phyloP scores from a whole-genome alignment of 1,140 invertebrate genomes.

The Drosophila lacertosa region DNA sequence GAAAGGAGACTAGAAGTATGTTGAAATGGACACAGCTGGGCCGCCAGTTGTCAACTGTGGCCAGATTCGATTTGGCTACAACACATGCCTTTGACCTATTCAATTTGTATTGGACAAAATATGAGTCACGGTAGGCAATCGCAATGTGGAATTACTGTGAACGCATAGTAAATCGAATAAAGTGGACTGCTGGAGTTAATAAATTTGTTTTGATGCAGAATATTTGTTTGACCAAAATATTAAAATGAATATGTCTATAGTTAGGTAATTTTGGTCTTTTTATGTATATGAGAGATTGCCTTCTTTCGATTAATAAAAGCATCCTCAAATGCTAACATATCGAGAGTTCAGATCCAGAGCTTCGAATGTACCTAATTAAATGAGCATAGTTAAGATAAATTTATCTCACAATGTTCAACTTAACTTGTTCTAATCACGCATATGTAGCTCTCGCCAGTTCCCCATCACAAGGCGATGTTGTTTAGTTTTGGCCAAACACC shows the following conservation, averaged over 20 bases:
- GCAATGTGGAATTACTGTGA: not conserved
- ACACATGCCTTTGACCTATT: not conserved
- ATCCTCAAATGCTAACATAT: too few species aligned
- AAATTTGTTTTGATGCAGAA: too few species aligned
- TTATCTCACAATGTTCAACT: not conserved
- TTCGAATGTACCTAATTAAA: too few species aligned
- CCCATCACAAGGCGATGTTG: not conserved
- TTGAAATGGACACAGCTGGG: constrained; percentile 1
- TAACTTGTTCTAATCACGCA: not conserved
- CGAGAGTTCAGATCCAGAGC: too few species aligned
- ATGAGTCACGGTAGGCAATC: not conserved
- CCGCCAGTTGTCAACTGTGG: constrained; percentile 8
- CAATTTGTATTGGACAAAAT: not conserved
- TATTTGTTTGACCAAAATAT: too few species aligned
- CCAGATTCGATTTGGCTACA: not conserved
- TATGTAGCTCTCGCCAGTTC: too few species aligned
- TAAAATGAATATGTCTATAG: too few species aligned
- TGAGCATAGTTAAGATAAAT: not conserved
- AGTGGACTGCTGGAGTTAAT: not conserved
- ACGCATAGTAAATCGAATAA: not conserved
- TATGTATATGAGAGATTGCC: too few species aligned
- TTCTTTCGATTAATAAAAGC: too few species aligned
- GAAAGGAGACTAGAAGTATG: constrained; percentile 18
- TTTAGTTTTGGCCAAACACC: constrained; percentile 19
- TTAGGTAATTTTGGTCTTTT: too few species aligned